phyloP scores from a whole-genome alignment of 2,888 invertebrate species.

The Crematogaster levior region DNA sequence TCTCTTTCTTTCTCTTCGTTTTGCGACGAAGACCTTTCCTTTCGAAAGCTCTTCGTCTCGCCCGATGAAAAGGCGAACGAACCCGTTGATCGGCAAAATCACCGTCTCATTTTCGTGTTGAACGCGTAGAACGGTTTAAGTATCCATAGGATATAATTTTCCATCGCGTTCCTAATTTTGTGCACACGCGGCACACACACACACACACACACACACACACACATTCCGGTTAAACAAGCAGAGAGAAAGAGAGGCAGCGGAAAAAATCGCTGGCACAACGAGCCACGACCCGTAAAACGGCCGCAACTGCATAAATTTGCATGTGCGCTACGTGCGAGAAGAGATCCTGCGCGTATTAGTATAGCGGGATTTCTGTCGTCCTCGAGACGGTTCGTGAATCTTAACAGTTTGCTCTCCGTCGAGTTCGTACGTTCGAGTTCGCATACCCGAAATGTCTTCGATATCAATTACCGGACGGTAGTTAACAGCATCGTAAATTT shows the following conservation, averaged over 20 bases:
- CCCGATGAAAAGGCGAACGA: constrained; percentile 36
- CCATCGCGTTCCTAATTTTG: constrained; percentile 40
- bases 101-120: constrained; percentile 35
- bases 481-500: constrained; percentile 44
- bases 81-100: constrained; percentile 29
- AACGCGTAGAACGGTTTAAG: constrained; percentile 33
- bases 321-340: constrained; percentile 46
- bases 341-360: constrained; percentile 42
- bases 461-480: constrained; percentile 37
- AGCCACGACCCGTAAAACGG: constrained; percentile 40
- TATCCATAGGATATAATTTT: constrained; percentile 44
- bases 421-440: not conserved
- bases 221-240: not conserved
- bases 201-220: not conserved
- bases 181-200: not conserved
- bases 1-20: not conserved
- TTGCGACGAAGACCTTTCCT: not conserved
- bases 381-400: constrained; percentile 48
- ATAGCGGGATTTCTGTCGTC: constrained; percentile 52
- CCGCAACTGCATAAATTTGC: constrained; percentile 62
- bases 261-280: constrained; percentile 37
- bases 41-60: constrained; percentile 28
- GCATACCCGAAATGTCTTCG: constrained; percentile 16
- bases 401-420: constrained; percentile 30
- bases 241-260: constrained; percentile 40